Conservation (phyloP, 2,888 invertebrate genomes). For the Luperina nickerlii region DNA sequence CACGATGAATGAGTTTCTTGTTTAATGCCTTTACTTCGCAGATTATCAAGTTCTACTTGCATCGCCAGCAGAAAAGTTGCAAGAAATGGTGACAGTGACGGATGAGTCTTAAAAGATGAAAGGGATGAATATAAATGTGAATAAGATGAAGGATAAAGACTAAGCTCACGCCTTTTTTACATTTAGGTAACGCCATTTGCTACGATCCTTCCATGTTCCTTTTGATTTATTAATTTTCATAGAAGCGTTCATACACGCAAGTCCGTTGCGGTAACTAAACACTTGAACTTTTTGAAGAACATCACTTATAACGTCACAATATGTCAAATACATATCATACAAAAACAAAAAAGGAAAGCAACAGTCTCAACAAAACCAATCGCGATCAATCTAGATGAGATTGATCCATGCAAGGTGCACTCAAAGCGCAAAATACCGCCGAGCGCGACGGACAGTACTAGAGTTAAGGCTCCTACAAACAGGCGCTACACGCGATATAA, state of each 20-base stretch:
- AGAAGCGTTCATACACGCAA: background rate
- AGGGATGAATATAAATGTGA: background rate
- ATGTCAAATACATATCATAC: too few relatives aligned
- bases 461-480: too few relatives aligned
- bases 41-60: background rate
- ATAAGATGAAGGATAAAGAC: background rate
- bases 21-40: background rate
- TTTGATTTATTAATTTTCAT: background rate
- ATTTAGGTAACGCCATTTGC: background rate
- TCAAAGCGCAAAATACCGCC: too few relatives aligned
- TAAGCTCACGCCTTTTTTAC: background rate
- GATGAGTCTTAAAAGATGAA: background rate
- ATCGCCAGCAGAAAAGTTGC: background rate
- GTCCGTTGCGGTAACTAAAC: background rate
- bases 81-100: background rate
- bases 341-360: too few relatives aligned
- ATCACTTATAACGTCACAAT: background rate
- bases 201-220: background rate
- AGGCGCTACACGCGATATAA: too few relatives aligned
- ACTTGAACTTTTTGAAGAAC: background rate
- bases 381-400: too few relatives aligned
- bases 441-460: too few relatives aligned
- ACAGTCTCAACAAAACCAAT: too few relatives aligned
- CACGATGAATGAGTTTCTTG: background rate
- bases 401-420: too few relatives aligned